phyloP scores from a whole-genome alignment of 2,888 invertebrate genomes.

The Yponomeuta sedellus region DNA sequence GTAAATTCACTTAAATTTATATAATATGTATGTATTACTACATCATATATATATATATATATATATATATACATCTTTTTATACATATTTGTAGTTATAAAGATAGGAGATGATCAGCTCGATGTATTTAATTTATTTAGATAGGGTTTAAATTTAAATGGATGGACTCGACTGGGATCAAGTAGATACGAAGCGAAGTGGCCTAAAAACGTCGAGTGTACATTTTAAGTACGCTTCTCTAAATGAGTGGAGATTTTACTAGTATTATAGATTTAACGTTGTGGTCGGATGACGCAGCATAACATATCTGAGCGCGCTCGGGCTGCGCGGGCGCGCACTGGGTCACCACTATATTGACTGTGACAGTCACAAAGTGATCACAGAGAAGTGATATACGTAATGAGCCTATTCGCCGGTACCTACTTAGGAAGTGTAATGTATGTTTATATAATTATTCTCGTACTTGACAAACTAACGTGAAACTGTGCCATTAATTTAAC shows the following conservation, averaged over 20 bases:
- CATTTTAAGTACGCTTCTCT: slow-evolving; percentile 27
- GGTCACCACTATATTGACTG: slow-evolving; percentile 17
- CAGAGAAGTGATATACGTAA: slow-evolving; percentile 34
- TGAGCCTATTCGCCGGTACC: slow-evolving; percentile 40
- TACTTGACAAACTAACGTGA: slow-evolving; percentile 74
- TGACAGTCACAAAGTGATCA: slow-evolving; percentile 36
- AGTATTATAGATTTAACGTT: slow-evolving; percentile 6
- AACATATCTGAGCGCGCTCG: slow-evolving; percentile 6
- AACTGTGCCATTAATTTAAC: slow-evolving; percentile 76
- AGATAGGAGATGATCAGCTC: slow-evolving; percentile 53
- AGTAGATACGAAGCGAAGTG: slow-evolving; percentile 56
- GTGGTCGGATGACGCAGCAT: slow-evolving; percentile 6
- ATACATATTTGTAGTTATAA: slow-evolving; percentile 72
- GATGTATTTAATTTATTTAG: slow-evolving; percentile 71
- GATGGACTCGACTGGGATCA: slow-evolving; percentile 70
- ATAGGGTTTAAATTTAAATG: slow-evolving; percentile 51
- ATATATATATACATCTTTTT: slow-evolving; percentile 64
- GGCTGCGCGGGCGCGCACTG: background rate
- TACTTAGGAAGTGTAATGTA: slow-evolving; percentile 31
- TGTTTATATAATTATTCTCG: slow-evolving; percentile 51
- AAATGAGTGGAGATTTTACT: slow-evolving; percentile 7
- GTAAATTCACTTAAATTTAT: slow-evolving; percentile 74
- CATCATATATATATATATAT: slow-evolving; percentile 38
- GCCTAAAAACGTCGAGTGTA: slow-evolving; percentile 55
- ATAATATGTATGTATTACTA: slow-evolving; percentile 16